Percentiles rank a stretch among this genome's conserved stretches.
These are phyloP conservation scores for Halichondria panicea DNA, from an alignment of 37 sponge, comb jelly and placozoan species.

Conservation along the genomic window DNA sequence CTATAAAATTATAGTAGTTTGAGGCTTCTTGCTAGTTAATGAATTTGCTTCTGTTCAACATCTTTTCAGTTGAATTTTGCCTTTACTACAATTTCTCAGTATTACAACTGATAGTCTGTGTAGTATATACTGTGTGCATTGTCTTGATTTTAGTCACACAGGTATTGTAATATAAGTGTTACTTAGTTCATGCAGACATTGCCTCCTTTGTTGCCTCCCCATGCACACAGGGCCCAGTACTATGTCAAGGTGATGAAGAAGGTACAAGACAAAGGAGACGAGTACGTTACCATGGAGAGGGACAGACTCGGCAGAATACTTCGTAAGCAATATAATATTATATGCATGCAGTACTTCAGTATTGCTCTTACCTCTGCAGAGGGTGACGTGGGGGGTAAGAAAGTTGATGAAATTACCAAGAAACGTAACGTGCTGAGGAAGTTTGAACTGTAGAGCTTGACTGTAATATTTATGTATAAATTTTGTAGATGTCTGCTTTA, in stretches of 20 bases:
- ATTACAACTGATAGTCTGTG: too few species aligned
- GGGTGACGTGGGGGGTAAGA: slow-evolving; percentile 82
- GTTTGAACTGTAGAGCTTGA: slow-evolving; percentile 85
- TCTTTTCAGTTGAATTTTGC: too few species aligned
- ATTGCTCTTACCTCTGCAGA: slow-evolving; percentile 7
- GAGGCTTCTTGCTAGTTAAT: too few species aligned
- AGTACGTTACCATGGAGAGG: slow-evolving; percentile 74
- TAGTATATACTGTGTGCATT: too few species aligned
- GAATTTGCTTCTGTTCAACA: too few species aligned
- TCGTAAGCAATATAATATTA: slow-evolving; percentile 39
- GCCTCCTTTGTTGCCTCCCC: too few species aligned
- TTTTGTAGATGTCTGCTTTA: too few species aligned
- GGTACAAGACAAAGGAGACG: slow-evolving; percentile 76
- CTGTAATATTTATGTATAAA: background rate
- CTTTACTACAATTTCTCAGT: too few species aligned
- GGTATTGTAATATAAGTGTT: background rate
- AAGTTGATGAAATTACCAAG: slow-evolving; percentile 85
- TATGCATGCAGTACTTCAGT: background rate
- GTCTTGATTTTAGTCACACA: background rate
- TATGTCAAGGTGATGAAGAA: slow-evolving; percentile 98
- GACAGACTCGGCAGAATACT: slow-evolving; percentile 81
- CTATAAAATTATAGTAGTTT: too few species aligned
- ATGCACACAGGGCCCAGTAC: slow-evolving; percentile 40
- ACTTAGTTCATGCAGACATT: too few species aligned
- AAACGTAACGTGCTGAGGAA: slow-evolving; percentile 82